A percentile compares a stretch with the other conserved stretches of the same genome.
These are phyloP conservation scores for Bungarus multicinctus DNA, from an alignment of 2,113 vertebrate species.

Conservation along the genomic window DNA sequence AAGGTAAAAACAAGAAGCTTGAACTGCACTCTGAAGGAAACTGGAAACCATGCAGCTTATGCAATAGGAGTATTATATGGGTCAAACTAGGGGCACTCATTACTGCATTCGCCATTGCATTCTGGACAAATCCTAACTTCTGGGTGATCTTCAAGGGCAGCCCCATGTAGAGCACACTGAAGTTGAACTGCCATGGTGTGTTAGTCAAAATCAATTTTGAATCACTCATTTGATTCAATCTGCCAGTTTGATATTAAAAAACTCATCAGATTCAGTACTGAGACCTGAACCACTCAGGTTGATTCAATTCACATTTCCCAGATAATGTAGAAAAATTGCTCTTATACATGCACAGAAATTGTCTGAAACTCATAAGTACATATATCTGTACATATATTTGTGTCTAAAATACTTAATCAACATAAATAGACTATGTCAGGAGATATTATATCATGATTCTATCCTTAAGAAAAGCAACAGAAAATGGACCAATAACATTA, in stretches of 20 bases:
- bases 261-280: background rate
- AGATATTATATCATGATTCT: background rate
- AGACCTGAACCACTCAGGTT: background rate
- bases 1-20: background rate
- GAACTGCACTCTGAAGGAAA: background rate
- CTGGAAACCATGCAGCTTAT: background rate
- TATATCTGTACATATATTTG: background rate
- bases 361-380: background rate
- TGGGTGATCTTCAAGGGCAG: background rate
- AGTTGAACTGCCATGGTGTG: background rate
- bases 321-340: background rate
- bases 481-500: background rate
- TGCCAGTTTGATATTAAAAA: background rate
- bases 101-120: background rate
- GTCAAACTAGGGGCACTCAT: background rate
- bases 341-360: background rate
- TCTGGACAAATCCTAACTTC: background rate
- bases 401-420: background rate
- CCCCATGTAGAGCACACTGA: background rate
- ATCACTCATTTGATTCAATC: background rate
- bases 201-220: background rate
- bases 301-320: background rate
- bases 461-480: background rate
- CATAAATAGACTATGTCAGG: background rate
- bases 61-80: background rate